phyloP scores from a whole-genome alignment of 2,797 vertebrate species.

The Clamator glandarius region DNA sequence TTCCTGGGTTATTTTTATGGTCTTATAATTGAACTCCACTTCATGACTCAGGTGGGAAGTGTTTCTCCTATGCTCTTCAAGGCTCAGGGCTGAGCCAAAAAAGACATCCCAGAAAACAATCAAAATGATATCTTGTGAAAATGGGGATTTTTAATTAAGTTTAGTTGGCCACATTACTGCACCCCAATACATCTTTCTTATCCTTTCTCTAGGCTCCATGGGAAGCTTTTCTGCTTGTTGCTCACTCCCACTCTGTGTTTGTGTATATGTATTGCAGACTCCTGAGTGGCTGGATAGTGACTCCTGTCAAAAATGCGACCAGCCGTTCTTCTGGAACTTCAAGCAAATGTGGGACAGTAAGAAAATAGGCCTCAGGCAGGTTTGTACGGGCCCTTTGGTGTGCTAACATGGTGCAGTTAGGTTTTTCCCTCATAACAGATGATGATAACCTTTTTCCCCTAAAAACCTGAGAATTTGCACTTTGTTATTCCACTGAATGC shows the following conservation, averaged over 20 bases:
- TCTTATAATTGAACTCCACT: background rate
- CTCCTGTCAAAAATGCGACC: constrained; percentile 97
- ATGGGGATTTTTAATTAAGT: background rate
- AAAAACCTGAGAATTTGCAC: background rate
- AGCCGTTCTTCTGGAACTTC: constrained; percentile 99
- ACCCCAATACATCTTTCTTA: background rate
- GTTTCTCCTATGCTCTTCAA: background rate
- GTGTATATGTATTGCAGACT: constrained; percentile 82
- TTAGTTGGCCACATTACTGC: background rate
- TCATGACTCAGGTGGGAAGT: background rate
- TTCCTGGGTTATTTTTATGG: background rate
- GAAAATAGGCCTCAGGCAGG: constrained; percentile 97
- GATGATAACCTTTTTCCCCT: background rate
- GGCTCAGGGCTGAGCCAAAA: background rate
- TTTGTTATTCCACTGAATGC: background rate
- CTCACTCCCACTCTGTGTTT: background rate
- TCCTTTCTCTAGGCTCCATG: background rate
- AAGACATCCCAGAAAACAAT: background rate
- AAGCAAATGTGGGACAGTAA: constrained; percentile 99
- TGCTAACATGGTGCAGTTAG: background rate
- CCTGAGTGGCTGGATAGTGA: constrained; percentile 98
- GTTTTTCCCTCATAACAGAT: background rate
- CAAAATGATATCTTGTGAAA: background rate
- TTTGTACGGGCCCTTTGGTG: constrained; percentile 57
- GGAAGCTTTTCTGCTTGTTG: background rate